These are phyloP conservation scores for Diarsia rubi DNA, from an alignment of 2,888 invertebrate genomes.

Conservation along the genomic window DNA sequence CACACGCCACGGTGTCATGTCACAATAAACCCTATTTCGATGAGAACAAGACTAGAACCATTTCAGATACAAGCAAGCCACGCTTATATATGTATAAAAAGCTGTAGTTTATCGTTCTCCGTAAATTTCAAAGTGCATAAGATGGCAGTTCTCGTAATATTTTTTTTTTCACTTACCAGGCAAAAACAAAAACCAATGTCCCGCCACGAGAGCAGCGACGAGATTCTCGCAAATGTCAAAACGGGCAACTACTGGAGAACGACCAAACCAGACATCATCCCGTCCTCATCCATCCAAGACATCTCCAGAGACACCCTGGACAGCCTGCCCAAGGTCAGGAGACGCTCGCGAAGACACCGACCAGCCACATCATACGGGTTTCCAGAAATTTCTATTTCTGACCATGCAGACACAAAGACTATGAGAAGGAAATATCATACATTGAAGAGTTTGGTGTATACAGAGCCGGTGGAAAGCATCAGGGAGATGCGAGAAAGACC, in stretches of 20 bases:
- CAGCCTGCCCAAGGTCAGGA: slow-evolving; percentile 74
- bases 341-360: slow-evolving; percentile 78
- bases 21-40: neutral
- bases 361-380: slow-evolving; percentile 84
- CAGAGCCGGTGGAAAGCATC: slow-evolving; percentile 85
- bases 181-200: slow-evolving; percentile 70
- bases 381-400: slow-evolving; percentile 86
- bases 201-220: slow-evolving; percentile 83
- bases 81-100: neutral
- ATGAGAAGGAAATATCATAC: slow-evolving; percentile 78
- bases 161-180: slow-evolving; percentile 53
- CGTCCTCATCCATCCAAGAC: slow-evolving; percentile 76
- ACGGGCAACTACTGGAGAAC: slow-evolving; percentile 85
- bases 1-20: neutral
- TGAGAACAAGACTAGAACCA: too few relatives aligned
- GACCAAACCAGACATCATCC: slow-evolving; percentile 87
- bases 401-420: slow-evolving; percentile 82
- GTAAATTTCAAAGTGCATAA: neutral
- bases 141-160: neutral
- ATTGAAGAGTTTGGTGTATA: slow-evolving; percentile 83
- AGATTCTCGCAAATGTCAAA: slow-evolving; percentile 84
- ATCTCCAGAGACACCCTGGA: slow-evolving; percentile 69
- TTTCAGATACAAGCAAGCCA: neutral
- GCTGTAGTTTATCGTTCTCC: neutral
- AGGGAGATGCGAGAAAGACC: slow-evolving; percentile 83